A percentile compares a stretch with the other conserved stretches of the same genome.
Evolutionary conservation across 2,888 invertebrate genomes (phyloP).

Genomic region (Drosophila mulleri): DNA sequence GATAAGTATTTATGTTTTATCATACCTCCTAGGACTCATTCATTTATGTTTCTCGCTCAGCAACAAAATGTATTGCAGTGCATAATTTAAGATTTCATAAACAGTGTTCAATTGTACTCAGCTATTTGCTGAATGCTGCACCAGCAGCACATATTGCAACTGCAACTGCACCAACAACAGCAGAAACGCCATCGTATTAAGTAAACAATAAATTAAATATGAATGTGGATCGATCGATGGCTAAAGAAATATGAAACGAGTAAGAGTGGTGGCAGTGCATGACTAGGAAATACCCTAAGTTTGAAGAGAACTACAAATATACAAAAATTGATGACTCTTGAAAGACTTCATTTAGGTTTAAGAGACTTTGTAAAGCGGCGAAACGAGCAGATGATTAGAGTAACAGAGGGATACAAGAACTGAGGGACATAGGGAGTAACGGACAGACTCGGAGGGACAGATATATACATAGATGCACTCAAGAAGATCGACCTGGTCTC

Average conservation of each 20-base stretch:
- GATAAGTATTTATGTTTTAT: too few species aligned
- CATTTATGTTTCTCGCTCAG: background rate
- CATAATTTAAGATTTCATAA: background rate
- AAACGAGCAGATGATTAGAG: too few species aligned
- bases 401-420: too few species aligned
- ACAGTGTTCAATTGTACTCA: background rate
- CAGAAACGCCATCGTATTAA: conserved; percentile 30
- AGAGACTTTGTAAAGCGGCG: too few species aligned
- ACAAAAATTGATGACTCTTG: too few species aligned
- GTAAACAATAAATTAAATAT: conserved; percentile 68
- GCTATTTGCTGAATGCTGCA: background rate
- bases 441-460: too few species aligned
- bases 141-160: background rate
- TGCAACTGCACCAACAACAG: conserved; percentile 11
- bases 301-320: too few species aligned
- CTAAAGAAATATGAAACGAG: conserved; percentile 22
- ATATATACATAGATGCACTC: too few species aligned
- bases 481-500: too few species aligned
- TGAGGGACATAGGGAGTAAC: too few species aligned
- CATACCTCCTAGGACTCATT: too few species aligned
- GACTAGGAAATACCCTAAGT: background rate
- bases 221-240: conserved; percentile 68
- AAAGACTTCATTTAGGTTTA: too few species aligned
- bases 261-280: background rate
- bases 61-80: background rate